These are phyloP conservation scores for Nilaparvata lugens DNA, from an alignment of 1,140 invertebrate genomes.

Conservation along the genomic window DNA sequence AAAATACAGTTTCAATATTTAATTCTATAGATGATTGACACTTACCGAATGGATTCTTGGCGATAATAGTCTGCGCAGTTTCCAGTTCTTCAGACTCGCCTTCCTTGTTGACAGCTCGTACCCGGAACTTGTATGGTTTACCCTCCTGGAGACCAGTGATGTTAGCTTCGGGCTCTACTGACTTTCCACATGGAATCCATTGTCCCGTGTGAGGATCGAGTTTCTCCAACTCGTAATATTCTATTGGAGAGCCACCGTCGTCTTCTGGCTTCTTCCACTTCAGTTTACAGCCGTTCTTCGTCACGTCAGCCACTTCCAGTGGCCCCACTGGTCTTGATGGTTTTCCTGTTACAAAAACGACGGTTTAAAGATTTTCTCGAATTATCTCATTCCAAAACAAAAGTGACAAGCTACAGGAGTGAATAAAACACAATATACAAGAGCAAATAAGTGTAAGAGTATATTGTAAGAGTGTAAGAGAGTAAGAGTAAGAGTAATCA, in stretches of 20 bases:
- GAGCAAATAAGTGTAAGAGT: too few species aligned
- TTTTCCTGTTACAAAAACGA: slow-evolving; percentile 41
- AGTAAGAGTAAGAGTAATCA: too few species aligned
- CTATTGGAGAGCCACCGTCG: slow-evolving; percentile 83
- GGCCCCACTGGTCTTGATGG: slow-evolving; percentile 79
- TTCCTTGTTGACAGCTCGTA: slow-evolving; percentile 97
- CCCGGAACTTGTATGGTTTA: slow-evolving; percentile 97
- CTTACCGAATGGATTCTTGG: slow-evolving; percentile 96
- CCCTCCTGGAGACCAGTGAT: slow-evolving; percentile 82
- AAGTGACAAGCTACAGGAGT: too few species aligned
- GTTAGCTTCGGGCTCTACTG: slow-evolving; percentile 68
- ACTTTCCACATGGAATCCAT: slow-evolving; percentile 83
- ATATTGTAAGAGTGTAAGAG: too few species aligned
- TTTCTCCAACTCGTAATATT: slow-evolving; percentile 97
- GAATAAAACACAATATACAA: too few species aligned
- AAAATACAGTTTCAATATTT: background rate
- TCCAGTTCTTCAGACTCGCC: slow-evolving; percentile 94
- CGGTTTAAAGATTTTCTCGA: too few species aligned
- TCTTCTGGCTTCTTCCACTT: slow-evolving; percentile 91
- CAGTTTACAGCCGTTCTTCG: slow-evolving; percentile 87
- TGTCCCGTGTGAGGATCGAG: slow-evolving; percentile 84
- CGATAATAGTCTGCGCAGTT: slow-evolving; percentile 86
- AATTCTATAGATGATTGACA: background rate
- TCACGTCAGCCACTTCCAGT: slow-evolving; percentile 79
- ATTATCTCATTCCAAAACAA: too few species aligned